phyloP scores from a whole-genome alignment of 1,140 invertebrate genomes.

The Ceratosolen fusciceps region DNA sequence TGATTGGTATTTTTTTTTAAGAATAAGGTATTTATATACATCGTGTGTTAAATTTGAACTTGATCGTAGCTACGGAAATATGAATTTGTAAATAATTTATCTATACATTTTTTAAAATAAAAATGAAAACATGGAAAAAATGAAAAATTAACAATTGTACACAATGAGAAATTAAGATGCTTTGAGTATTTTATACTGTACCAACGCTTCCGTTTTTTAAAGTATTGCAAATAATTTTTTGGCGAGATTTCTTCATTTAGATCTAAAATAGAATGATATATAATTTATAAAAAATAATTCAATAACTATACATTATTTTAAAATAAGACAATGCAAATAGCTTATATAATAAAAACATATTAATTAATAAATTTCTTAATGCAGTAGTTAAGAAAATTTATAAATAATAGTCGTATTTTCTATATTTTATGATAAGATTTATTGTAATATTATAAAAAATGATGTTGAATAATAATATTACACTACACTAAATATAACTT shows the following conservation, averaged over 20 bases:
- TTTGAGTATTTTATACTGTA: too few species aligned
- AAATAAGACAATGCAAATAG: conserved; percentile 26
- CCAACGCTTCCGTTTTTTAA: too few species aligned
- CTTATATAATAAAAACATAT: conserved; percentile 38
- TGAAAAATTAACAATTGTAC: too few species aligned
- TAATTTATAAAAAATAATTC: conserved; percentile 31
- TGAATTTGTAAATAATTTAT: conserved; percentile 2
- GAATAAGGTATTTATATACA: conserved; percentile 52
- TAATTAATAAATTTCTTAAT: conserved; percentile 34
- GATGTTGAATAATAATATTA: conserved; percentile 35
- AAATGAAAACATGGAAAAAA: background rate
- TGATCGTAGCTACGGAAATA: background rate
- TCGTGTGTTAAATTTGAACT: conserved; percentile 6
- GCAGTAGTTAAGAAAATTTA: background rate
- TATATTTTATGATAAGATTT: conserved; percentile 20
- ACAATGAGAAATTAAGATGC: too few species aligned
- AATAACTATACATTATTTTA: conserved; percentile 27
- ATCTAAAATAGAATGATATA: conserved; percentile 6
- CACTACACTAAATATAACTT: conserved; percentile 42
- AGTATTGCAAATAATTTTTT: too few species aligned
- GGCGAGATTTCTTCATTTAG: too few species aligned
- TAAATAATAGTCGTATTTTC: background rate
- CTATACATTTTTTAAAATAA: conserved; percentile 21
- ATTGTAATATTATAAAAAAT: conserved; percentile 23
- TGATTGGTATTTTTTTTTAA: conserved; percentile 44